Base-by-base conservation (phyloP, 2,797 vertebrate species). In the Amblyraja radiata region DNA sequence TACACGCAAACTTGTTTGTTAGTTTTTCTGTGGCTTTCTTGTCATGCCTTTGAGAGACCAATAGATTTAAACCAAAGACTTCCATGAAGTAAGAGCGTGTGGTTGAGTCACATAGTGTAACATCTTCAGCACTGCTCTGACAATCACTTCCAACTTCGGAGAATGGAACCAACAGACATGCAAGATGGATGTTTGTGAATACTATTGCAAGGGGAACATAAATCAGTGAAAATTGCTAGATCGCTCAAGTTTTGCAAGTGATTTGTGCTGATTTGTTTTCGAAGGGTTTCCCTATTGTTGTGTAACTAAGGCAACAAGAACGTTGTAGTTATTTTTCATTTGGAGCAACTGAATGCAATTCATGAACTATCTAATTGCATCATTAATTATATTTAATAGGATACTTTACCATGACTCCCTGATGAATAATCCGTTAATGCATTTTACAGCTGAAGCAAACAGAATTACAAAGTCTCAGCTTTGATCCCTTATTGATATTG, bases 51-150 rank as follows among this genome's bases (percentile, higher is more conserved):
- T 74, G 39, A 58, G 25, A 32, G 71, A 23, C 46, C 46, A 68
- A 91, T 36, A 46, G 90, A 25, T 92, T 92, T 74, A 92, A 76
- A 74, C 23, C 39, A 92, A 76, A 92, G 90, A 28, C 71, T 28
- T 46, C 10, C 39, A 16, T 68, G 86, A 23, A 73, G 39, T 58
- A 39, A 46, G 25, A 73, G 36, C 6, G 7, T 14, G 14, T 76
- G 71, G 36, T 54, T 58, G 90, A 92, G 16, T 76, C 68, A n/a
- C 11, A 28, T 92, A 28, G 90, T 76, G 39, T 74, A 73, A 91
- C 8, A 73, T 91, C 65, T 32, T 71, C 65, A 21, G 68, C 36
- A 74, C 32, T 14, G 39, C 68, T 46, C 36, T 25, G 10, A 74
- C 68, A 74, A 36, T 39, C 9, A 25, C 36, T 32, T 46, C 90